Conservation (phyloP, 37 sponge, comb jelly and placozoan species). For the Mnemiopsis leidyi region DNA sequence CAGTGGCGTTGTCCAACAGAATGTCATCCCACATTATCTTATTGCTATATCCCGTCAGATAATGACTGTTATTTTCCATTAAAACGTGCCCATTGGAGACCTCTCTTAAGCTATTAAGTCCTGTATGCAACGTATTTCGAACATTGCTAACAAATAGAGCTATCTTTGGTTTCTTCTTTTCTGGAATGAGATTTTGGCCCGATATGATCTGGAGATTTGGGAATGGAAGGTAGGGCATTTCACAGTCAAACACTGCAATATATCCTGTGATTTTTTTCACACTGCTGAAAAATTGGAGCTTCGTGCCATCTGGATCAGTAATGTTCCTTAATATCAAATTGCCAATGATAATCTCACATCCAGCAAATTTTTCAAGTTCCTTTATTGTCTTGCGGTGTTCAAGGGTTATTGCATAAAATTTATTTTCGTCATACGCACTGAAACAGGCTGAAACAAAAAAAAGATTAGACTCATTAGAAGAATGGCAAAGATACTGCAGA, state of each 20-base stretch:
- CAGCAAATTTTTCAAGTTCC: slow-evolving; percentile 20
- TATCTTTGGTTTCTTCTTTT: background rate
- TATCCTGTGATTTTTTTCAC: slow-evolving; percentile 49
- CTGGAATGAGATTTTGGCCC: background rate
- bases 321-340: slow-evolving; percentile 34
- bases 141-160: slow-evolving; percentile 12
- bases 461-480: too few relatives aligned
- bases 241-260: background rate
- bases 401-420: background rate
- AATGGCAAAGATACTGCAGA: too few relatives aligned
- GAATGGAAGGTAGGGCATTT: background rate
- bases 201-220: slow-evolving; percentile 54
- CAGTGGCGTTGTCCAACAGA: slow-evolving; percentile 27
- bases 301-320: slow-evolving; percentile 18
- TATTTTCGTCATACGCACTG: slow-evolving; percentile 11
- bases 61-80: background rate
- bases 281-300: slow-evolving; percentile 1
- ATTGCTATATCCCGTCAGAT: background rate
- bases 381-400: background rate
- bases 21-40: slow-evolving; percentile 33
- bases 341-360: slow-evolving; percentile 7
- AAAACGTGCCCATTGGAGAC: background rate
- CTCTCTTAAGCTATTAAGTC: slow-evolving; percentile 4
- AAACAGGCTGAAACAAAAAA: slow-evolving; percentile 37
- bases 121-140: background rate